These are phyloP conservation scores for Micronycteris hirsuta DNA, from an alignment of 2,113 vertebrate genomes.

Conservation along the genomic window DNA sequence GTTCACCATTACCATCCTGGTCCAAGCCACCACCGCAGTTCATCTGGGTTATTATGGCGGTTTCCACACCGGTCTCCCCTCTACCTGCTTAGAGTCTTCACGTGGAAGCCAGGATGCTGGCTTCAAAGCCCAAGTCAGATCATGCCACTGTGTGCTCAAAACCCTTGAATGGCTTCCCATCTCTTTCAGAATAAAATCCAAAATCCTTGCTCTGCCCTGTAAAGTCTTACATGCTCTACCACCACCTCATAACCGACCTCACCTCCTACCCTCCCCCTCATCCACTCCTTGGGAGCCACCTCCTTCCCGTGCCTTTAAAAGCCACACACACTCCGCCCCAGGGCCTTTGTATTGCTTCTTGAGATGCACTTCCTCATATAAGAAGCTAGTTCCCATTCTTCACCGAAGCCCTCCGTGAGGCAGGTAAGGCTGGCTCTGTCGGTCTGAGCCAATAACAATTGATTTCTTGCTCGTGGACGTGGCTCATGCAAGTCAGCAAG, in stretches of 20 bases:
- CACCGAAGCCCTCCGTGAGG: background rate
- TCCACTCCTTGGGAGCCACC: background rate
- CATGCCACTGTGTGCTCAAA: background rate
- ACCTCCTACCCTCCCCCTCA: background rate
- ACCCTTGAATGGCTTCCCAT: background rate
- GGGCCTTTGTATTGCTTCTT: background rate
- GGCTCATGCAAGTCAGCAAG: background rate
- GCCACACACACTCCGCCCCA: background rate
- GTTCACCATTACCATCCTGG: background rate
- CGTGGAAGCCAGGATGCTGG: background rate
- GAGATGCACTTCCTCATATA: background rate
- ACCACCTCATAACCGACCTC: background rate
- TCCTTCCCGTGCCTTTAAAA: background rate
- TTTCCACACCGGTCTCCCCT: background rate
- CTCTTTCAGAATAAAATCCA: background rate
- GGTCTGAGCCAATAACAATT: background rate
- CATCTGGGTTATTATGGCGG: background rate
- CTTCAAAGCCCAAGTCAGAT: background rate
- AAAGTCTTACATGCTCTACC: too few species aligned
- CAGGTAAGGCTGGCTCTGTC: background rate
- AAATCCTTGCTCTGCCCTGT: background rate
- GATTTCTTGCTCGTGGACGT: background rate
- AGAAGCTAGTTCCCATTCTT: background rate
- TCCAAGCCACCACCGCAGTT: background rate
- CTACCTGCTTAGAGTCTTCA: background rate